Evolutionary conservation across 1,140 invertebrate species (phyloP).

Genomic region (Drosophila fuyamai): DNA sequence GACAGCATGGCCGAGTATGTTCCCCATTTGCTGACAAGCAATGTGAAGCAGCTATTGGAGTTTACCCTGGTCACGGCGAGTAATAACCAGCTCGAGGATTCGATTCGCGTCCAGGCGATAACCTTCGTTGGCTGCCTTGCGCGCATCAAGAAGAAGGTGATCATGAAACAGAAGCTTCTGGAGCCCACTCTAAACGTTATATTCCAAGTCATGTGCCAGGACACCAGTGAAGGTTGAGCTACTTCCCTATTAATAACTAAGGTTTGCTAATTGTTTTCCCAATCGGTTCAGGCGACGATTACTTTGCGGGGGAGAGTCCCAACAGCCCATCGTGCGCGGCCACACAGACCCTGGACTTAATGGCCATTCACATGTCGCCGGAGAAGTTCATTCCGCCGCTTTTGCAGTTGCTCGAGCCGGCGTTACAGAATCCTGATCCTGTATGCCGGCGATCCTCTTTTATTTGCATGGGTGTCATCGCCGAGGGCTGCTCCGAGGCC

Average conservation of each 20-base stretch:
- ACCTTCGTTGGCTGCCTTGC: slow-evolving; percentile 88
- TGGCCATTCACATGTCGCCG: slow-evolving; percentile 91
- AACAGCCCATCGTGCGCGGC: slow-evolving; percentile 88
- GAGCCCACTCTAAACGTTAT: slow-evolving; percentile 89
- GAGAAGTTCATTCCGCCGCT: slow-evolving; percentile 91
- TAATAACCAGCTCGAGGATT: slow-evolving; percentile 86
- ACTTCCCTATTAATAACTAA: neutral
- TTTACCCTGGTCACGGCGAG: slow-evolving; percentile 88
- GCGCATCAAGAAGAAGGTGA: slow-evolving; percentile 89
- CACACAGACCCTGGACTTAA: slow-evolving; percentile 90
- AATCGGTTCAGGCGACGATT: slow-evolving; percentile 14
- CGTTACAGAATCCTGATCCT: slow-evolving; percentile 86
- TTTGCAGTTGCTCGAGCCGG: slow-evolving; percentile 87
- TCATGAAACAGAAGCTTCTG: slow-evolving; percentile 90
- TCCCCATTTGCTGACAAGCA: slow-evolving; percentile 87
- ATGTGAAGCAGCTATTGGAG: slow-evolving; percentile 88
- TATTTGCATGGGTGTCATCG: slow-evolving; percentile 90
- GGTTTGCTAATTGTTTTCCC: neutral
- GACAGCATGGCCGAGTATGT: slow-evolving; percentile 90
- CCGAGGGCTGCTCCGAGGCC: slow-evolving; percentile 92
- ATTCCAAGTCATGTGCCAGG: slow-evolving; percentile 89
- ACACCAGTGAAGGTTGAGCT: slow-evolving; percentile 75
- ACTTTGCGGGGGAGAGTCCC: slow-evolving; percentile 30
- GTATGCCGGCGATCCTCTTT: slow-evolving; percentile 90
- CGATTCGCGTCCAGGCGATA: slow-evolving; percentile 89